Evolutionary conservation across 2,888 invertebrate genomes (phyloP).

Genomic region (Gonocerus acuteangulatus): DNA sequence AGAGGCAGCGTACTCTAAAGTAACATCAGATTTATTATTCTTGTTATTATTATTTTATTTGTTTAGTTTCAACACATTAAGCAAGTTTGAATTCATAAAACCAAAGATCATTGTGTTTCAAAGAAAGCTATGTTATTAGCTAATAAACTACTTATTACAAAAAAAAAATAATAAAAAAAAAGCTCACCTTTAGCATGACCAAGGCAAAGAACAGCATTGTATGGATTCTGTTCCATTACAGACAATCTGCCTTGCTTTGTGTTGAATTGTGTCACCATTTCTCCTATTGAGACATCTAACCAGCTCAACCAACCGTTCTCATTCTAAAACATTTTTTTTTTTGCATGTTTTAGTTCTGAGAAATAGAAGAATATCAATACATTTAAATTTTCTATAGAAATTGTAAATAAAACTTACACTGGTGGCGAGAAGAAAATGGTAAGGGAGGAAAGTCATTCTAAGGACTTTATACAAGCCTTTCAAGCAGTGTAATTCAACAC

Average conservation of each 20-base stretch:
- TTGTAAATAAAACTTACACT: slow-evolving; percentile 51
- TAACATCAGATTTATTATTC: too few relatives aligned
- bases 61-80: too few relatives aligned
- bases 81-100: too few relatives aligned
- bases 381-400: too few relatives aligned
- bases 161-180: not conserved
- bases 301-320: slow-evolving; percentile 75
- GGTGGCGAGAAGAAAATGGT: slow-evolving; percentile 87
- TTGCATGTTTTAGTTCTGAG: not conserved
- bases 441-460: slow-evolving; percentile 87
- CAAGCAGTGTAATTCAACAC: slow-evolving; percentile 93
- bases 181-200: slow-evolving; percentile 70
- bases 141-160: too few relatives aligned
- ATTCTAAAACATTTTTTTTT: slow-evolving; percentile 50
- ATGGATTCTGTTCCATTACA: slow-evolving; percentile 87
- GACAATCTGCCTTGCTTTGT: slow-evolving; percentile 69
- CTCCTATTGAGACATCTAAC: slow-evolving; percentile 91
- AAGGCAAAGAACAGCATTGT: slow-evolving; percentile 83
- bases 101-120: too few relatives aligned
- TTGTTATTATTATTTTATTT: too few relatives aligned
- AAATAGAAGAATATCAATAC: too few relatives aligned
- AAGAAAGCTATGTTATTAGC: too few relatives aligned
- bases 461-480: slow-evolving; percentile 73
- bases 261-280: slow-evolving; percentile 70
- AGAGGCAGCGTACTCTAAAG: too few relatives aligned